phyloP scores from a whole-genome alignment of 1,140 invertebrate species.

The Eufriesea mexicana region DNA sequence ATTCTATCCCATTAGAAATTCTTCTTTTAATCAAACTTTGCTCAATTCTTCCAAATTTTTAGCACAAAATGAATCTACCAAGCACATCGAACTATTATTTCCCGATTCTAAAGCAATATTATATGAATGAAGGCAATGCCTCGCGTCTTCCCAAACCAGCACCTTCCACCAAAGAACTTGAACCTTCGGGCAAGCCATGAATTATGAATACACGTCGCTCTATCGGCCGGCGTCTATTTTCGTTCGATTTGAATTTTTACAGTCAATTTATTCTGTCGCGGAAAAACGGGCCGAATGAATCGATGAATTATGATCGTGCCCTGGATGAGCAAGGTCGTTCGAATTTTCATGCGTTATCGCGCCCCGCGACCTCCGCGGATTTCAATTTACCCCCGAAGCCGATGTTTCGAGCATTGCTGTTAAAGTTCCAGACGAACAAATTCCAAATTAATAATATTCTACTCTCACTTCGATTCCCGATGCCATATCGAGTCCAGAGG shows the following conservation, averaged over 20 bases:
- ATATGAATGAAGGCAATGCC: neutral
- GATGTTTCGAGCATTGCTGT: neutral
- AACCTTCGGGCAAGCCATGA: conserved; percentile 34
- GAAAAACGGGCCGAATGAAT: conserved; percentile 16
- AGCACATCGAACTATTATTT: neutral
- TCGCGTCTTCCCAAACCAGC: neutral
- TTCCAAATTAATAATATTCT: neutral
- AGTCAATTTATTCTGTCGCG: conserved; percentile 41
- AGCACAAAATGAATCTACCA: neutral
- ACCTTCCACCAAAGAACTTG: conserved; percentile 21
- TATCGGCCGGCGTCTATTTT: conserved; percentile 36
- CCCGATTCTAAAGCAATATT: neutral
- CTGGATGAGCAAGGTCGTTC: conserved; percentile 19
- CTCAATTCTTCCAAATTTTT: too few species aligned
- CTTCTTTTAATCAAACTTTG: too few species aligned
- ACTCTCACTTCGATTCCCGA: too few species aligned
- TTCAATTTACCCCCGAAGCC: neutral
- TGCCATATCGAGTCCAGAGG: too few species aligned
- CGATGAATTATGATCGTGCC: conserved; percentile 40
- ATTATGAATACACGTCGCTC: conserved; percentile 38
- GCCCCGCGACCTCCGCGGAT: neutral
- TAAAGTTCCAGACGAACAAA: neutral
- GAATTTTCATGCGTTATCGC: conserved; percentile 30
- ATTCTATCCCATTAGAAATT: too few species aligned
- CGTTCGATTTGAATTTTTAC: conserved; percentile 54